phyloP scores from a whole-genome alignment of 2,113 vertebrate species.

The Theropithecus gelada region DNA sequence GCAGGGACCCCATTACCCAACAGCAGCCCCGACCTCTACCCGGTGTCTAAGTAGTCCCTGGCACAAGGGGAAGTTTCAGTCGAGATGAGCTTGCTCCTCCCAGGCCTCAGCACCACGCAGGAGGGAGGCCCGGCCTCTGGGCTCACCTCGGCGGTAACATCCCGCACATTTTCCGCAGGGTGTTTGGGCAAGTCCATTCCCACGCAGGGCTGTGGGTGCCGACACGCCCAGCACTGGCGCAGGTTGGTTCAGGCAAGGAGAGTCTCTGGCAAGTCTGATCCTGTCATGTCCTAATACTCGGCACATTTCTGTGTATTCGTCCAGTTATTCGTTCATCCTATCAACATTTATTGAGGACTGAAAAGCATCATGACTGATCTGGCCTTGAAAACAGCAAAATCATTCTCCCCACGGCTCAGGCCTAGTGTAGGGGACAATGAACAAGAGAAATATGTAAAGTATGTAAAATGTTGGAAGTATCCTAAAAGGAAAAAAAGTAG shows the following conservation, averaged over 20 bases:
- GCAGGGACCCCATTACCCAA: not conserved
- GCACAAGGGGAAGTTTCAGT: not conserved
- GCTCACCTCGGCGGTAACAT: accelerated
- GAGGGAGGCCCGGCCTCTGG: accelerated
- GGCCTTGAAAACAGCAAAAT: not conserved
- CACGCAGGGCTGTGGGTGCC: accelerated
- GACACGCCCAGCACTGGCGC: accelerated
- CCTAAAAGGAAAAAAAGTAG: not conserved
- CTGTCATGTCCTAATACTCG: not conserved
- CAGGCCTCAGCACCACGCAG: accelerated
- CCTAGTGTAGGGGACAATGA: not conserved
- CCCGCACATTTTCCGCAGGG: accelerated
- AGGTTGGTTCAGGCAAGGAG: not conserved
- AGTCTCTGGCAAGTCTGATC: accelerated
- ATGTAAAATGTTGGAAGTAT: not conserved
- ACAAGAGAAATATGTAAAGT: not conserved
- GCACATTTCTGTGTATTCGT: accelerated
- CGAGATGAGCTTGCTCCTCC: no score
- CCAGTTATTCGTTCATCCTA: accelerated
- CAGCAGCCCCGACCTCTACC: not conserved
- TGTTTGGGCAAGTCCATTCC: not conserved
- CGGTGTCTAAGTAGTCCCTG: accelerated
- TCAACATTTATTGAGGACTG: not conserved
- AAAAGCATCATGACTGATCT: not conserved
- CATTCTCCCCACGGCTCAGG: not conserved